These are phyloP conservation scores for Agrotis exclamationis DNA, from an alignment of 2,888 invertebrate species.

Conservation along the genomic window DNA sequence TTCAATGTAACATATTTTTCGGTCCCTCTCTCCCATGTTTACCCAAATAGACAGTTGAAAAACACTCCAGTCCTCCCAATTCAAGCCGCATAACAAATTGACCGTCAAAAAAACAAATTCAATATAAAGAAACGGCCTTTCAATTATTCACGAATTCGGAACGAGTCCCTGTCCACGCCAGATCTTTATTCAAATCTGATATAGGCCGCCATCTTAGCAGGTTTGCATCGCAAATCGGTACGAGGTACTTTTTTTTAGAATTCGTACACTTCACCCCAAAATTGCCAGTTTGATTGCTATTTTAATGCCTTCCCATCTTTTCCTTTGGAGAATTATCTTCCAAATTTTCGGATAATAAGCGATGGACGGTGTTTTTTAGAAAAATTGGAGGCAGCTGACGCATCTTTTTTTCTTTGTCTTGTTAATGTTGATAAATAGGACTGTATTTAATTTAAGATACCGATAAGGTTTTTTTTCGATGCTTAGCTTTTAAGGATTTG, in stretches of 20 bases:
- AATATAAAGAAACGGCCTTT: conserved; percentile 65
- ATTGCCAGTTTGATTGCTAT: conserved; percentile 89
- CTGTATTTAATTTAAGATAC: conserved; percentile 26
- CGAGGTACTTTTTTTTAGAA: conserved; percentile 84
- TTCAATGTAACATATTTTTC: conserved; percentile 13
- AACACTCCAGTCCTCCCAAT: conserved; percentile 35
- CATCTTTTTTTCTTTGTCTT: conserved; percentile 38
- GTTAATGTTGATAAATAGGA: conserved; percentile 43
- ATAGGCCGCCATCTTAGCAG: conserved; percentile 82
- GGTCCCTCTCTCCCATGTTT: conserved; percentile 9
- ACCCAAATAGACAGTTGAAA: conserved; percentile 30
- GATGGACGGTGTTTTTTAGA: conserved; percentile 62
- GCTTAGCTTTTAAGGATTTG: too few species aligned
- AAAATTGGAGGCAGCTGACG: conserved; percentile 63
- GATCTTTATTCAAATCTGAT: conserved; percentile 86
- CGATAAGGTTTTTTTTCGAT: conserved; percentile 1
- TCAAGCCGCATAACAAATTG: conserved; percentile 68
- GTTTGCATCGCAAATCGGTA: conserved; percentile 90
- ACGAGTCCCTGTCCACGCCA: conserved; percentile 65
- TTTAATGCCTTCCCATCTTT: conserved; percentile 83
- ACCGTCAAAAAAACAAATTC: conserved; percentile 66
- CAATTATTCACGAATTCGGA: conserved; percentile 68
- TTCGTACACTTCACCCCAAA: conserved; percentile 80
- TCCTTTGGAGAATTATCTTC: conserved; percentile 80
- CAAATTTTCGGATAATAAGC: conserved; percentile 73